phyloP scores from a whole-genome alignment of 1,140 invertebrate genomes.

The Drosophila watanabei region DNA sequence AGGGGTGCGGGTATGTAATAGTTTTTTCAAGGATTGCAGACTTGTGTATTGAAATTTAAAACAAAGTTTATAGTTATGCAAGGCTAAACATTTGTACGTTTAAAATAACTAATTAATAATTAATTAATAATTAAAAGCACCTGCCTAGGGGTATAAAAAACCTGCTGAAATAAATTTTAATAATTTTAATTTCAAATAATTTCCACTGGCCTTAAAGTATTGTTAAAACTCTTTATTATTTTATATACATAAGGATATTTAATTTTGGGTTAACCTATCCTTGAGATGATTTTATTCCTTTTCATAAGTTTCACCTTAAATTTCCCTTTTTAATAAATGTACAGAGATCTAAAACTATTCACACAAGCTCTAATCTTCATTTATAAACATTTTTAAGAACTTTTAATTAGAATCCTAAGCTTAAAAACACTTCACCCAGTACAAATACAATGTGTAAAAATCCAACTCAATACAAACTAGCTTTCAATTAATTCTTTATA shows the following conservation, averaged over 20 bases:
- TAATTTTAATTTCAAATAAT: too few species aligned
- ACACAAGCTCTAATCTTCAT: background rate
- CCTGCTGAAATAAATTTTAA: too few species aligned
- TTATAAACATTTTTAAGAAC: background rate
- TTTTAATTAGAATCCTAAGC: background rate
- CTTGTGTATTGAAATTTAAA: background rate
- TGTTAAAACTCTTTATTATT: background rate
- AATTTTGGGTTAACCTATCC: background rate
- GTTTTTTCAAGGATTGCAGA: too few species aligned
- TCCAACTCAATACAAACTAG: background rate
- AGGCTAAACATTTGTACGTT: background rate
- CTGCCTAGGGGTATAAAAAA: background rate
- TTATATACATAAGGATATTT: background rate
- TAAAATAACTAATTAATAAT: background rate
- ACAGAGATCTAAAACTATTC: background rate
- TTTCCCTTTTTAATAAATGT: too few species aligned
- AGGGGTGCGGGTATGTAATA: background rate
- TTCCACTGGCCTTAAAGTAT: background rate
- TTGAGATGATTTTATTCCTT: background rate
- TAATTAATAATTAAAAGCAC: background rate
- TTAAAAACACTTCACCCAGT: background rate
- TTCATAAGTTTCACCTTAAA: background rate
- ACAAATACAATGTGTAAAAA: background rate
- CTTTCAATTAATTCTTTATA: background rate
- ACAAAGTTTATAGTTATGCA: background rate